Base-by-base conservation (phyloP, 2,888 invertebrate genomes). In the Nomada goodeniana region DNA sequence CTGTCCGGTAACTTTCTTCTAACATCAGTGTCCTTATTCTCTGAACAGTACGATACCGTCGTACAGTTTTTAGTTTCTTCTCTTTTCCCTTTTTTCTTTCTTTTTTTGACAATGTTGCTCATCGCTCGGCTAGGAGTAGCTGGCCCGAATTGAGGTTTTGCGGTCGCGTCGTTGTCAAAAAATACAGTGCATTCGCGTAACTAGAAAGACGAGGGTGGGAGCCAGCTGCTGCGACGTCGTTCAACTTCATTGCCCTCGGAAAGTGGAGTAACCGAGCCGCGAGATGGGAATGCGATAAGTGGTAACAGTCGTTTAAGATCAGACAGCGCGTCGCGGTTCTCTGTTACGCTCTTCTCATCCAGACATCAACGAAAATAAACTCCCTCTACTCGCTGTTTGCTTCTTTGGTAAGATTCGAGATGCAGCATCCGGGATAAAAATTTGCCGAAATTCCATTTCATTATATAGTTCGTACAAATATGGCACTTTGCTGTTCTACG, bases 201-300 rank as follows among this genome's bases (percentile, higher is more conserved):
- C 29, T 55, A 65, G 18, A 47, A 67, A 68, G 4, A 23, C n/a
- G 52, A 64, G 18, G 36, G 20, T 42, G 76, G 36, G 20, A 50
- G 76, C 1, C 70, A 42, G 50, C 7, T 44, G 77, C 2, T 15
- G 44, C 18, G 13, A n/a, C 2, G 29, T 59, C 64, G 71, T 70
- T 61, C 42, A 11, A 20, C 60, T 55, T 50, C 13, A 42, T 70
- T 61, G 70, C 53, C 11, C 42, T 20, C 69, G 44, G 65, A 50
- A 80, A 82, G 80, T 82, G 74, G 74, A 74, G 70, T 75, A 80
- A 76, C 50, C 60, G 47, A 9, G 76, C 26, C 68, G 44, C 60
- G 44, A 72, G 82, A 76, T 82, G 57, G 53, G 65, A 72, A 75
- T 69, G 68, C 75, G 78, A 78, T 75, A 83, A 83, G 83, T 83